Evolutionary conservation across 2,888 invertebrate species (phyloP).

Genomic region (Cordilura impudica): DNA sequence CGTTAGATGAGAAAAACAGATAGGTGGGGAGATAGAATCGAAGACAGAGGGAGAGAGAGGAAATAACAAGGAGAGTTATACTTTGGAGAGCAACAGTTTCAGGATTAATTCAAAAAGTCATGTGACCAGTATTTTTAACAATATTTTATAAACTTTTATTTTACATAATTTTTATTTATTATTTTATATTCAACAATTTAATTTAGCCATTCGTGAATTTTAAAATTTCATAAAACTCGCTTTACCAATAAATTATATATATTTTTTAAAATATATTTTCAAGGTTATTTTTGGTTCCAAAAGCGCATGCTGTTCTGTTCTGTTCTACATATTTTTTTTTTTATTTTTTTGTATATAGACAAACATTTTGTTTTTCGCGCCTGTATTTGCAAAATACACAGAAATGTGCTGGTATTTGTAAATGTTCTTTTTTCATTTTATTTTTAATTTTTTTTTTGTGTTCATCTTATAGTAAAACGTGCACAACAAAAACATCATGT

Average conservation of each 20-base stretch:
- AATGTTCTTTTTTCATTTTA: constrained; percentile 20
- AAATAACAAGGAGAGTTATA: background rate
- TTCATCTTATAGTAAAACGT: constrained; percentile 50
- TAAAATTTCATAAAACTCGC: background rate
- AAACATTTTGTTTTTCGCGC: constrained; percentile 49
- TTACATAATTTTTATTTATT: background rate
- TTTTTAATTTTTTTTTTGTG: constrained; percentile 7
- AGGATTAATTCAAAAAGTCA: constrained; percentile 35
- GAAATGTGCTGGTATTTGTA: constrained; percentile 28
- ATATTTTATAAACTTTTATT: background rate
- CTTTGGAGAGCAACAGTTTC: constrained; percentile 58
- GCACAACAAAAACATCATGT: constrained; percentile 11
- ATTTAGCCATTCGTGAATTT: too few species aligned
- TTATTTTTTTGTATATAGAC: constrained; percentile 16
- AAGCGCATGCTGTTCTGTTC: constrained; percentile 55
- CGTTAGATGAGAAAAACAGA: background rate
- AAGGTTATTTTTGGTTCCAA: constrained; percentile 45
- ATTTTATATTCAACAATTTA: background rate
- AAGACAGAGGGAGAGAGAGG: background rate
- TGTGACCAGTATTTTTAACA: constrained; percentile 41
- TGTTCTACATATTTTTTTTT: constrained; percentile 5
- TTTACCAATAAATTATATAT: background rate
- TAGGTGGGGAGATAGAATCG: background rate
- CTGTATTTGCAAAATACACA: constrained; percentile 53
- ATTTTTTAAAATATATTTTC: constrained; percentile 18